Evolutionary conservation across 2,797 vertebrate species (phyloP).

Genomic region (Etheostoma perlongum): DNA sequence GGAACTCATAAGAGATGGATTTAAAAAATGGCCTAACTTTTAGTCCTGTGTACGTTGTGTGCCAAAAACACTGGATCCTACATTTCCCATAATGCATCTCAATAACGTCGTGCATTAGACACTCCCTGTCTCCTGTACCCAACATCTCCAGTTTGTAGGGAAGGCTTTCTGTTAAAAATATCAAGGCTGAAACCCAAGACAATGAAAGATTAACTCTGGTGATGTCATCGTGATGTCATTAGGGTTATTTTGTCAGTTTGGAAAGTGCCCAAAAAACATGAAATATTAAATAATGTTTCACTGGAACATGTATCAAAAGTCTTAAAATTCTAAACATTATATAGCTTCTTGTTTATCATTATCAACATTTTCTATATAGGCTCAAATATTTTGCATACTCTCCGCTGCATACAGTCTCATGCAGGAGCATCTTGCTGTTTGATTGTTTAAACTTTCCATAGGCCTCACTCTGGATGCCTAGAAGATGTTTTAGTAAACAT

Average conservation of each 20-base stretch:
- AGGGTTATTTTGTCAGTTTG: background rate
- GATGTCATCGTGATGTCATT: conserved; percentile 15
- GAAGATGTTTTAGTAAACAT: conserved; percentile 45
- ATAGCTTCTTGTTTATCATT: background rate
- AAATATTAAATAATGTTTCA: background rate
- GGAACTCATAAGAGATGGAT: background rate
- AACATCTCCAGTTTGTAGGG: background rate
- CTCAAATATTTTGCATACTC: conserved; percentile 5
- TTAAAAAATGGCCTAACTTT: background rate
- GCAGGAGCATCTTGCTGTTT: conserved; percentile 9
- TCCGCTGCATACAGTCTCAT: background rate
- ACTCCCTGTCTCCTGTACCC: background rate
- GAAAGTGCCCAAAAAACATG: background rate
- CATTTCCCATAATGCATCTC: conserved; percentile 9
- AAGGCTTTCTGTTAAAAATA: background rate
- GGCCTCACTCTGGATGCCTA: conserved; percentile 4
- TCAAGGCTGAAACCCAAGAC: background rate
- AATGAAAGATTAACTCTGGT: background rate
- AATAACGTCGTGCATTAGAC: background rate
- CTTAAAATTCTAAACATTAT: background rate
- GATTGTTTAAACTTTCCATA: conserved; percentile 1
- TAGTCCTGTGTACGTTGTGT: rapidly evolving
- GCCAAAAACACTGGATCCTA: background rate
- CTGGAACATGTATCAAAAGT: background rate
- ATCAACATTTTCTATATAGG: background rate